Evolutionary conservation across 2,113 vertebrate genomes (phyloP).

Genomic region (Grammomys surdaster): DNA sequence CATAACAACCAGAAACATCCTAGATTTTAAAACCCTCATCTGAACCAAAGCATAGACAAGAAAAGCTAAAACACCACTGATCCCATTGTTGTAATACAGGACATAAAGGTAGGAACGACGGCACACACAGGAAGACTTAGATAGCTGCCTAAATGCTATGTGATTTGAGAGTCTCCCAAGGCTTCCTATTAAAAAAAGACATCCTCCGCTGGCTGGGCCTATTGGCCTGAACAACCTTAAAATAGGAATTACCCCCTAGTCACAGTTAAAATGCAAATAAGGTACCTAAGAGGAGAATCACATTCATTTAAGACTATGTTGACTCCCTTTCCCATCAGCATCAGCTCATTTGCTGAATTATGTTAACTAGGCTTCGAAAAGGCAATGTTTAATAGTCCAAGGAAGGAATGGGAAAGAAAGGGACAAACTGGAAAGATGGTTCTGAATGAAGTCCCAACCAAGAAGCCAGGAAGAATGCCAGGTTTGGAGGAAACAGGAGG

Average conservation of each 20-base stretch:
- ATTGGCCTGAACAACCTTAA: slow-evolving; percentile 15
- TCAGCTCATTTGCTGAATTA: slow-evolving; percentile 51
- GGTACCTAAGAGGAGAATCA: slow-evolving; percentile 15
- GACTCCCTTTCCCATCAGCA: slow-evolving; percentile 30
- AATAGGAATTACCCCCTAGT: slow-evolving; percentile 33
- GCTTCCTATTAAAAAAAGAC: slow-evolving; percentile 37
- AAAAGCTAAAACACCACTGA: not conserved
- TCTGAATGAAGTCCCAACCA: not conserved
- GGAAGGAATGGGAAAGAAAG: not conserved
- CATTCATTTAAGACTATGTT: not conserved
- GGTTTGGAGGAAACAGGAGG: not conserved
- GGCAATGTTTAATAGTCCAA: too few relatives aligned
- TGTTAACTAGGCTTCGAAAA: slow-evolving; percentile 46
- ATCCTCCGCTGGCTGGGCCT: slow-evolving; percentile 2
- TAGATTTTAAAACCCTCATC: slow-evolving; percentile 23
- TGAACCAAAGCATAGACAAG: not conserved
- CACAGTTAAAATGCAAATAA: slow-evolving; percentile 54
- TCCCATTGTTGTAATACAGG: not conserved
- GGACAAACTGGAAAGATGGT: not conserved
- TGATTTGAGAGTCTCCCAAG: slow-evolving; percentile 29
- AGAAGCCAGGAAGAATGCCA: not conserved
- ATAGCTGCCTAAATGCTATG: not conserved
- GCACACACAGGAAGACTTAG: not conserved
- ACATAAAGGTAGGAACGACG: not conserved
- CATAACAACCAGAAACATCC: slow-evolving; percentile 25